phyloP scores from a whole-genome alignment of 2,888 invertebrate genomes.

The Philhelius pedissequus region DNA sequence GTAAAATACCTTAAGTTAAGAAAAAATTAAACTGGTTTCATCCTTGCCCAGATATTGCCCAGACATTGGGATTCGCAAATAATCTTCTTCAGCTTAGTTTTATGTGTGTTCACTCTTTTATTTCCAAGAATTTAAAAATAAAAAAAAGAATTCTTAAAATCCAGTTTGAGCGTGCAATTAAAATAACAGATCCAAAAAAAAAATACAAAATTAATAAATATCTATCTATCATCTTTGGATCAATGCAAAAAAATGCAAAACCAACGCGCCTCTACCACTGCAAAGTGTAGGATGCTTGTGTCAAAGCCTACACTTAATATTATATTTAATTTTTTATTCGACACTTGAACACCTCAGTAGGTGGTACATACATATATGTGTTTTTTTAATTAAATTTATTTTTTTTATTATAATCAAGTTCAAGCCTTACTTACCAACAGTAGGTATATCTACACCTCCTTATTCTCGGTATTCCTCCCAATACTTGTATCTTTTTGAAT shows the following conservation, averaged over 20 bases:
- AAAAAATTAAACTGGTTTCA: conserved; percentile 51
- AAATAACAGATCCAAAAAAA: conserved; percentile 18
- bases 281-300: conserved; percentile 45
- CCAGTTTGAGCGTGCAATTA: conserved; percentile 44
- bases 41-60: not conserved
- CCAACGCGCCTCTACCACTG: not conserved
- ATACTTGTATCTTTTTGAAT: conserved; percentile 9
- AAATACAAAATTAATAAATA: not conserved
- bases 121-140: not conserved
- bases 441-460: conserved; percentile 29
- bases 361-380: not conserved
- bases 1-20: conserved; percentile 20
- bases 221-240: conserved; percentile 25
- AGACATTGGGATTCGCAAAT: conserved; percentile 10
- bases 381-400: not conserved
- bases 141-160: conserved; percentile 20
- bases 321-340: conserved; percentile 26
- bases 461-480: conserved; percentile 28
- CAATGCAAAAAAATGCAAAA: not conserved
- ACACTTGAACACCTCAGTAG: conserved; percentile 16
- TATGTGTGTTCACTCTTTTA: not conserved
- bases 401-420: conserved; percentile 16
- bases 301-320: conserved; percentile 55
- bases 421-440: conserved; percentile 48
- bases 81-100: conserved; percentile 16